Evolutionary conservation across 2,113 vertebrate species (phyloP).

Genomic region (Silurus asotus): DNA sequence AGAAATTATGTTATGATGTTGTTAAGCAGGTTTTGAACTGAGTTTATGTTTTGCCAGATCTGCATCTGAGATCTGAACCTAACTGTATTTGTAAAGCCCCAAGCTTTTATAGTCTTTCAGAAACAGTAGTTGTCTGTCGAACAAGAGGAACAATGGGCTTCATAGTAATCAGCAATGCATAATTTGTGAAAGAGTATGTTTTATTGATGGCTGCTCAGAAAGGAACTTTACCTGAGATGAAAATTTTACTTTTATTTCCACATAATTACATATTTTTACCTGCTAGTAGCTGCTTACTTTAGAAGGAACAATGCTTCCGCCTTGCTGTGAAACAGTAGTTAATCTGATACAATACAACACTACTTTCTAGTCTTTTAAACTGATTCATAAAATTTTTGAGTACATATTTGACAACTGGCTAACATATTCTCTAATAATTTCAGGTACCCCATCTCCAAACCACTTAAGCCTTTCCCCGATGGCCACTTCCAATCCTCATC

Average conservation of each 20-base stretch:
- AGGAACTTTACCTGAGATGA: not conserved
- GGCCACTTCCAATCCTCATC: conserved; percentile 52
- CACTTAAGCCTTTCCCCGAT: conserved; percentile 63
- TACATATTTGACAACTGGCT: not conserved
- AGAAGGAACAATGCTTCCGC: not conserved
- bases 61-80: not conserved
- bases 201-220: not conserved
- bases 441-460: conserved; percentile 69
- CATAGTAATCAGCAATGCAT: not conserved
- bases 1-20: not conserved
- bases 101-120: not conserved
- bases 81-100: not conserved
- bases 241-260: too few species aligned
- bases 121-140: not conserved
- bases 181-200: not conserved
- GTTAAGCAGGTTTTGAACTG: not conserved
- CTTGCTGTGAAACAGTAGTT: not conserved
- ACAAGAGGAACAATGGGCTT: not conserved
- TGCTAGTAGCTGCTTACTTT: not conserved
- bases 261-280: too few species aligned
- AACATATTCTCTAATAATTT: conserved; percentile 7
- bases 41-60: not conserved
- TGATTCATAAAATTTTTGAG: not conserved
- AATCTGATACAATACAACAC: not conserved
- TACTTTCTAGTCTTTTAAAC: not conserved